Conservation (phyloP, 53 echinoderm and acorn worm genomes). For the Arbacia lixula region DNA sequence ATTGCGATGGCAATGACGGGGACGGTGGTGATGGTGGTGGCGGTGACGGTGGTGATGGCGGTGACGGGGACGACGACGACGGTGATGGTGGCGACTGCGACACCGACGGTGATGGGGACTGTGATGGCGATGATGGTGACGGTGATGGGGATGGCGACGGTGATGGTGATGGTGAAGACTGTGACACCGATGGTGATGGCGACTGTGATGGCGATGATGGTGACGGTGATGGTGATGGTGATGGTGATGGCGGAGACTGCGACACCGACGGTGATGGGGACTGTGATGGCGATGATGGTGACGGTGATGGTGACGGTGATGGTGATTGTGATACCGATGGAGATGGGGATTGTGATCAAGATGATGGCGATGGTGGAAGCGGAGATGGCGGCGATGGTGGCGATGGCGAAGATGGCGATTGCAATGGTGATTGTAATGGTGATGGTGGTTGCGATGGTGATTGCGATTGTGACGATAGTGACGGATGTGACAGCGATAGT, state of each 20-base stretch:
- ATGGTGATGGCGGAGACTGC: constrained; percentile 14
- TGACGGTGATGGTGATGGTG: constrained; percentile 33
- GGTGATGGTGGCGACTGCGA: neutral
- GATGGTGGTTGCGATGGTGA: too few relatives aligned
- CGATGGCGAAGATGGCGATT: constrained; percentile 1
- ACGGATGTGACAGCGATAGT: neutral
- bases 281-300: constrained; percentile 18
- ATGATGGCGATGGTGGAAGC: neutral
- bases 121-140: constrained; percentile 1
- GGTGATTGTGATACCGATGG: constrained; percentile 1
- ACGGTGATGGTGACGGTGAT: constrained; percentile 24
- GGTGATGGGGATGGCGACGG: neutral
- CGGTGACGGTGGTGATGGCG: neutral
- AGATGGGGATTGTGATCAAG: neutral
- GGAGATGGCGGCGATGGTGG: neutral
- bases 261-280: constrained; percentile 19
- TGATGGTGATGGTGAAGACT: constrained; percentile 4
- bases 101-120: constrained; percentile 2
- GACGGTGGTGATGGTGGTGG: constrained; percentile 5
- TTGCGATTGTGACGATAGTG: too few relatives aligned
- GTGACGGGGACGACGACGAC: neutral
- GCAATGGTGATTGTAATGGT: constrained; percentile 1
- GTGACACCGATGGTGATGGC: neutral
- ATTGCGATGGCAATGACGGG: constrained; percentile 18
- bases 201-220: constrained; percentile 17